Percentiles rank a stretch among this genome's conserved stretches.
These are phyloP conservation scores for Caenorhabditis wallacei DNA, from an alignment of 2,888 invertebrate genomes.

Conservation along the genomic window DNA sequence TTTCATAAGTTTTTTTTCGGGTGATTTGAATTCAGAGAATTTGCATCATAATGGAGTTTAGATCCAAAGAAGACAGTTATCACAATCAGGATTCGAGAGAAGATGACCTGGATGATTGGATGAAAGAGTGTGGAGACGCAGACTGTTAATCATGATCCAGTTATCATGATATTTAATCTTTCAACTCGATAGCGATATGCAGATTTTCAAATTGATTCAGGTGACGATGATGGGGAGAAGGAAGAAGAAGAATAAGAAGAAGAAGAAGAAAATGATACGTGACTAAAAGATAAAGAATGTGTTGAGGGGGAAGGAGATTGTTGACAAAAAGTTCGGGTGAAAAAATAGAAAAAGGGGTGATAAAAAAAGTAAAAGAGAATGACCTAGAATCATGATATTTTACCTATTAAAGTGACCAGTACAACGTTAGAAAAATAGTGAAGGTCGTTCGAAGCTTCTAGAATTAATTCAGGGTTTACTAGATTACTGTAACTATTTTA, in stretches of 20 bases:
- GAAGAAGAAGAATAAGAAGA: too few species aligned
- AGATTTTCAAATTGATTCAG: slow-evolving; percentile 1
- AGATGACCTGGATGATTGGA: slow-evolving; percentile 44
- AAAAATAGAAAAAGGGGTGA: neutral
- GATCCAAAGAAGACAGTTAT: slow-evolving; percentile 32
- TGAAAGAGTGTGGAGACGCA: neutral
- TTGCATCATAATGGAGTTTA: too few species aligned
- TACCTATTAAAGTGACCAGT: neutral
- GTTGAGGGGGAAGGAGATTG: neutral
- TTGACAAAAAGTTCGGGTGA: slow-evolving; percentile 7
- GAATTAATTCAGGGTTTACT: too few species aligned
- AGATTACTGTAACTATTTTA: too few species aligned
- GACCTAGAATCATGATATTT: slow-evolving; percentile 9
- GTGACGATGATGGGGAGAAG: too few species aligned
- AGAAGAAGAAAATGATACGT: slow-evolving; percentile 1
- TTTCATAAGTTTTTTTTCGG: slow-evolving; percentile 14
- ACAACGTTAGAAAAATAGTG: neutral
- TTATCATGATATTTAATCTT: slow-evolving; percentile 49
- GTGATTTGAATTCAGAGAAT: neutral
- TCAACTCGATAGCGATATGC: slow-evolving; percentile 35
- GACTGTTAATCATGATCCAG: slow-evolving; percentile 27
- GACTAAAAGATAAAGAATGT: slow-evolving; percentile 1
- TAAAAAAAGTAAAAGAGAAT: slow-evolving; percentile 2
- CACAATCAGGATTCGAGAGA: slow-evolving; percentile 18
- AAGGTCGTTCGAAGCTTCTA: neutral